Conservation (phyloP, 2,888 invertebrate genomes). For the Nysson spinosus region DNA sequence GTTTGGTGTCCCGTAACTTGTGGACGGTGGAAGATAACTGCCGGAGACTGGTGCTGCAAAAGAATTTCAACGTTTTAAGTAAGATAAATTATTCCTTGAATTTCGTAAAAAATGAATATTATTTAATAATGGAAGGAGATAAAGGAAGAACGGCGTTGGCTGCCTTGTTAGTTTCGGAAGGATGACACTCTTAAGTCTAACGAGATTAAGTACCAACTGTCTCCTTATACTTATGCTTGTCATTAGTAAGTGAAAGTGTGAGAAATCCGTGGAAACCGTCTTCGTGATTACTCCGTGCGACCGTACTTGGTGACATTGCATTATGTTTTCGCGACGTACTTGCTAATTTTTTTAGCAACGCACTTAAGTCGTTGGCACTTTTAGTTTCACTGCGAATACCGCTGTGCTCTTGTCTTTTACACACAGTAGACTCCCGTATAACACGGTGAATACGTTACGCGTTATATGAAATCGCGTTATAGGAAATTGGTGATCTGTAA, state of each 20-base stretch:
- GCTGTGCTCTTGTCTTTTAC: too few relatives aligned
- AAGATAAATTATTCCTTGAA: not conserved
- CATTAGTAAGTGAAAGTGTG: conserved; percentile 58
- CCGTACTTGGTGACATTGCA: conserved; percentile 41
- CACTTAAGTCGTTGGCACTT: not conserved
- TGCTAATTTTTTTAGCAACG: not conserved
- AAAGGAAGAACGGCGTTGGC: too few relatives aligned
- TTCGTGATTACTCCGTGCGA: conserved; percentile 43
- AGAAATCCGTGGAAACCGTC: conserved; percentile 43
- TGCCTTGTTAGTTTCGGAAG: not conserved
- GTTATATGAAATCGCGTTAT: too few relatives aligned
- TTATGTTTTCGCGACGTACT: conserved; percentile 6
- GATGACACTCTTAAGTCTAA: not conserved
- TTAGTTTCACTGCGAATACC: conserved; percentile 8
- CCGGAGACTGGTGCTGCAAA: conserved; percentile 79
- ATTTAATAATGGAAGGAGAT: too few relatives aligned
- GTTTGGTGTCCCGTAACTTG: conserved; percentile 75
- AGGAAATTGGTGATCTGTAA: too few relatives aligned
- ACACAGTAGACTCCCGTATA: too few relatives aligned
- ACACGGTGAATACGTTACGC: too few relatives aligned
- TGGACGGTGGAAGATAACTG: conserved; percentile 82
- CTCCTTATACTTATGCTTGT: conserved; percentile 13
- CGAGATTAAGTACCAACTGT: conserved; percentile 1
- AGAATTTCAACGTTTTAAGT: not conserved
- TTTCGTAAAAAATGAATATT: too few relatives aligned